Base-by-base conservation (phyloP, 2,797 vertebrate species). In the Psittacula derbiana region DNA sequence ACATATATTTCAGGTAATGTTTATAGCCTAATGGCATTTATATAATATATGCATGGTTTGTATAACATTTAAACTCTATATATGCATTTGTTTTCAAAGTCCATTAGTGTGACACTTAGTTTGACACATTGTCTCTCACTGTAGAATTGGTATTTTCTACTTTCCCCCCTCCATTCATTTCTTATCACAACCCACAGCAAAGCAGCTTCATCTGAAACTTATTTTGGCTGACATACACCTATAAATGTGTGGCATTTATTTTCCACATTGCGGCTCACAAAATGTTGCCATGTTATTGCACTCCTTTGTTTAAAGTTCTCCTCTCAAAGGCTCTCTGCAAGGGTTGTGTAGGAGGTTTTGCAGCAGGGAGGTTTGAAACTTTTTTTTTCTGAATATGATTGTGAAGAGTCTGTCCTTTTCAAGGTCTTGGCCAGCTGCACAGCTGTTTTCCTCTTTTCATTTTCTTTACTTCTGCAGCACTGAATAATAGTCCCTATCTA, bases 281-380 rank as follows among this genome's bases (percentile, higher is more conserved):
- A 95, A 84, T 16, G 27, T 92, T 90, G 88, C 93, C 88, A 73
- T 16, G 9, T 58, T 10, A 75, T 80, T 86, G 72, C 8, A 2
- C 73, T 78, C 66, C 67, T 90, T 95, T 94, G 90, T 97, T 93
- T 95, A 85, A 95, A 96, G 95, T 80, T 87, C 88, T 84, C 60
- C 90, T 91, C 93, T 95, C 30, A 91, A 94, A 82, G 81, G 90
- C 72, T 94, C 58, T 92, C 92, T 75, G 85, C 40, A 41, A 94
- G 91, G 72, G 73, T 76, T 96, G 95, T 62, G 91, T 94, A 57
- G 93, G 95, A 96, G 93, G 91, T 41, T 96, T 55, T 96, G 76
- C 95, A 95, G 86, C 92, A 91, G 69, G 69, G 79, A 90, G 83
- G 52, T 80, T 82, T 87, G 74, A 89, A 85, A 86, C 69, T 80